Evolutionary conservation across 2,113 vertebrate genomes (phyloP).

Genomic region (Pelvicachromis taeniatus): DNA sequence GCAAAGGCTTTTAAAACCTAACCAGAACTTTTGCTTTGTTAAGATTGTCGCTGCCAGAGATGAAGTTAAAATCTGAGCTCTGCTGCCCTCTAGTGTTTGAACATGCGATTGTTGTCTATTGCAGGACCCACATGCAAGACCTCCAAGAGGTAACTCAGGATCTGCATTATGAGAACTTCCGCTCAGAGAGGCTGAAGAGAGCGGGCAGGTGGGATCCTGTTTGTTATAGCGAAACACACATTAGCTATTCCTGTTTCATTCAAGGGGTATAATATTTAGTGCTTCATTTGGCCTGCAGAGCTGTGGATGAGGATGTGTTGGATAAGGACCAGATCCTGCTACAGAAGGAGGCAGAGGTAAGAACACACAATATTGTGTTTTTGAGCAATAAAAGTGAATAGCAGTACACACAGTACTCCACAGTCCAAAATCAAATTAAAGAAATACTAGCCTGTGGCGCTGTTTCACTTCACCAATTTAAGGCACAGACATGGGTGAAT

Average conservation of each 20-base stretch:
- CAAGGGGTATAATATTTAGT: background rate
- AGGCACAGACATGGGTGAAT: background rate
- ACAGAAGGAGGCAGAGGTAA: slow-evolving; percentile 91
- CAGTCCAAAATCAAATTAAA: accelerated
- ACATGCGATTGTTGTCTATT: slow-evolving; percentile 1
- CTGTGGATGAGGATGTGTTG: slow-evolving; percentile 84
- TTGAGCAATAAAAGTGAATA: background rate
- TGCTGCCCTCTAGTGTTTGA: slow-evolving; percentile 49
- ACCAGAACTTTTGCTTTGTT: background rate
- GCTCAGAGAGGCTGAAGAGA: slow-evolving; percentile 85
- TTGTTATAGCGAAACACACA: background rate
- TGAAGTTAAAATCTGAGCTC: background rate
- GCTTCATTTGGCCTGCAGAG: slow-evolving; percentile 60
- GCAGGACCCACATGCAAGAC: slow-evolving; percentile 87
- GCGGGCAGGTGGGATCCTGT: slow-evolving; percentile 76
- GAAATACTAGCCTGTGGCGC: background rate
- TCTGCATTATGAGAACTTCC: slow-evolving; percentile 89
- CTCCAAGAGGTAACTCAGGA: slow-evolving; percentile 88
- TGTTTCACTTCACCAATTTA: background rate
- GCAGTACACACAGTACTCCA: accelerated
- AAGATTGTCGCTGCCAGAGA: background rate
- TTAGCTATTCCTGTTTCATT: background rate
- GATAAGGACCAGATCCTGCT: slow-evolving; percentile 92
- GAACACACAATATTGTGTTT: background rate
- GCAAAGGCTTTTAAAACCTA: background rate